Percentiles rank a stretch among this genome's conserved stretches.
phyloP scores from a whole-genome alignment of 2,888 invertebrate species.

The Smittia aterrima region DNA sequence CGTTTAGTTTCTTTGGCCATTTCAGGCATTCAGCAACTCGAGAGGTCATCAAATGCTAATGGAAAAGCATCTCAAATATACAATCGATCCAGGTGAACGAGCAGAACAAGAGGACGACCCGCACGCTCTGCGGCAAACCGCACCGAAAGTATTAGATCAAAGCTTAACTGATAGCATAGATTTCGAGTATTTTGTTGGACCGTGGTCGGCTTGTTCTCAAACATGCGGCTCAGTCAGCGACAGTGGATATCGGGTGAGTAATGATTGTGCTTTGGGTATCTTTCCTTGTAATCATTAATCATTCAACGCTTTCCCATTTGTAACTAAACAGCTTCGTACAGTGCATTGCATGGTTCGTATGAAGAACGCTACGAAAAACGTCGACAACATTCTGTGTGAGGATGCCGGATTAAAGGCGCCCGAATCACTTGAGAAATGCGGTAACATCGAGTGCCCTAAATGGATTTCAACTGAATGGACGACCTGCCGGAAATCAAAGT shows the following conservation, averaged over 20 bases:
- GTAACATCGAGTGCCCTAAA: slow-evolving; percentile 66
- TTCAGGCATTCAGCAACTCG: slow-evolving; percentile 70
- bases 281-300: slow-evolving; percentile 23
- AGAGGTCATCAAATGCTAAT: slow-evolving; percentile 67
- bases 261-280: slow-evolving; percentile 48
- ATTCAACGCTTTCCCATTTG: neutral
- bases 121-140: slow-evolving; percentile 48
- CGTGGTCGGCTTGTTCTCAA: slow-evolving; percentile 85
- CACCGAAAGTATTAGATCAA: slow-evolving; percentile 53
- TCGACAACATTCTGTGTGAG: slow-evolving; percentile 66
- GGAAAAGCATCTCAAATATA: slow-evolving; percentile 46
- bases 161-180: slow-evolving; percentile 52
- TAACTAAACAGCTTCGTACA: slow-evolving; percentile 58
- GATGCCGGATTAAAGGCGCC: slow-evolving; percentile 68
- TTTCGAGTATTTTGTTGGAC: slow-evolving; percentile 72
- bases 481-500: slow-evolving; percentile 68
- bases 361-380: slow-evolving; percentile 59
- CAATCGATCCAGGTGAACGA: slow-evolving; percentile 29
- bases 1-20: slow-evolving; percentile 76
- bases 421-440: slow-evolving; percentile 64
- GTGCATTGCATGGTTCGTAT: slow-evolving; percentile 67
- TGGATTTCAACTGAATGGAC: slow-evolving; percentile 74
- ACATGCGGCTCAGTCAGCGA: slow-evolving; percentile 74
- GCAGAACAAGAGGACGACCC: slow-evolving; percentile 36
- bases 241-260: slow-evolving; percentile 50